phyloP scores from a whole-genome alignment of 2,888 invertebrate genomes.

The Cheilosia soror region DNA sequence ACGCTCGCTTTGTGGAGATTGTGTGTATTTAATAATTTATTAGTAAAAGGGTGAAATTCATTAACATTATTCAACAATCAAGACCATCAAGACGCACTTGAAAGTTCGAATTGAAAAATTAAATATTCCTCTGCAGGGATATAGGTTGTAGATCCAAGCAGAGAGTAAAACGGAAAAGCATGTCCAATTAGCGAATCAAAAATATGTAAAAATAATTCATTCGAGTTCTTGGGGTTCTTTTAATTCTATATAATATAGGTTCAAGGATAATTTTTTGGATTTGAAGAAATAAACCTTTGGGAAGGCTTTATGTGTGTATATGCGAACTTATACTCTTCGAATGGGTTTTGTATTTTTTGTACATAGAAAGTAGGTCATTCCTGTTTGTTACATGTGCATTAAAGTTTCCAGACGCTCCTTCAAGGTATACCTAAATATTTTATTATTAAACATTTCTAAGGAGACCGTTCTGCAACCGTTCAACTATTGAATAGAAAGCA shows the following conservation, averaged over 20 bases:
- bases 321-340: no score
- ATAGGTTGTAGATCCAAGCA: background rate
- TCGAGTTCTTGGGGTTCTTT: background rate
- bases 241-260: background rate
- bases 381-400: no score
- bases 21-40: slow-evolving; percentile 17
- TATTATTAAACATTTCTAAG: no score
- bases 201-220: slow-evolving; percentile 8
- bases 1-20: background rate
- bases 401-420: no score
- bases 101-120: background rate
- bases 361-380: no score
- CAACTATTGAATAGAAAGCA: no score
- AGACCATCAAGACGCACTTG: background rate
- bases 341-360: no score
- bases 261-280: background rate
- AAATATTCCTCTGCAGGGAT: background rate
- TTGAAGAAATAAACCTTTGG: background rate
- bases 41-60: background rate
- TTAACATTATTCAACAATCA: background rate
- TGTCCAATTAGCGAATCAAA: slow-evolving; percentile 17
- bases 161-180: slow-evolving; percentile 18
- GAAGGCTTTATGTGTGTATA: no score
- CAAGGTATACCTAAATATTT: no score
- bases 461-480: no score